Percentiles rank a stretch among this genome's conserved stretches.
Conservation (phyloP, 1,140 invertebrate species). For the Heliconius melpomene region DNA sequence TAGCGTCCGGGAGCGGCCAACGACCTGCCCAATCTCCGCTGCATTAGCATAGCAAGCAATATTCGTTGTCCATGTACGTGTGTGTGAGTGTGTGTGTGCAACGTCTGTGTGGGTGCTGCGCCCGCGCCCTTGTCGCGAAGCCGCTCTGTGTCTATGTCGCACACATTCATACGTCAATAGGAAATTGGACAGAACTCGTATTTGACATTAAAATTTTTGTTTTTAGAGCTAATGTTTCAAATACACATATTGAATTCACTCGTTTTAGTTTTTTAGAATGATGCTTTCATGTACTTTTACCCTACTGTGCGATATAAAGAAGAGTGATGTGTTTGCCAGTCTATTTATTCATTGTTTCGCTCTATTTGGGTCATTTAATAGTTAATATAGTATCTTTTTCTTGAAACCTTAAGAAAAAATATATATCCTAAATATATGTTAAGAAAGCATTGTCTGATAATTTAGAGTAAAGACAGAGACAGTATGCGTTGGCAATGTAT, state of each 20-base stretch:
- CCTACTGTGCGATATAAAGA: no score
- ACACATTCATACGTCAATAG: conserved; percentile 20
- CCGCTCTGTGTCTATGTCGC: conserved; percentile 31
- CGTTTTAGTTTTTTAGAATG: not conserved
- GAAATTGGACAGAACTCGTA: conserved; percentile 14
- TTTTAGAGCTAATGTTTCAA: conserved; percentile 3
- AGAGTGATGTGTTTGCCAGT: no score
- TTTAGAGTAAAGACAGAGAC: not conserved
- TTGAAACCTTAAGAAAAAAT: no score
- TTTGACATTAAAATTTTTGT: not conserved
- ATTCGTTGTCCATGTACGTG: conserved; percentile 64
- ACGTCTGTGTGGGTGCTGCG: conserved; percentile 46
- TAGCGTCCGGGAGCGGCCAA: conserved; percentile 81
- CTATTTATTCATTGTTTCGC: no score
- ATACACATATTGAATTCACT: not conserved
- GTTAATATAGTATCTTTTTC: not conserved
- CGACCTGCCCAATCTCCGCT: conserved; percentile 81
- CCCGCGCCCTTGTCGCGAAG: conserved; percentile 51
- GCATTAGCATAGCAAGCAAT: conserved; percentile 82
- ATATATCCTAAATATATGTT: no score
- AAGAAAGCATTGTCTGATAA: no score
- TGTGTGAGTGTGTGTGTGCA: conserved; percentile 31
- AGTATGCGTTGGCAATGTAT: not conserved
- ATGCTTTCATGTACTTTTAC: not conserved
- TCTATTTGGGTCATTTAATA: no score